These are phyloP conservation scores for Synergus umbraculus DNA, from an alignment of 2,888 invertebrate genomes.

Conservation along the genomic window DNA sequence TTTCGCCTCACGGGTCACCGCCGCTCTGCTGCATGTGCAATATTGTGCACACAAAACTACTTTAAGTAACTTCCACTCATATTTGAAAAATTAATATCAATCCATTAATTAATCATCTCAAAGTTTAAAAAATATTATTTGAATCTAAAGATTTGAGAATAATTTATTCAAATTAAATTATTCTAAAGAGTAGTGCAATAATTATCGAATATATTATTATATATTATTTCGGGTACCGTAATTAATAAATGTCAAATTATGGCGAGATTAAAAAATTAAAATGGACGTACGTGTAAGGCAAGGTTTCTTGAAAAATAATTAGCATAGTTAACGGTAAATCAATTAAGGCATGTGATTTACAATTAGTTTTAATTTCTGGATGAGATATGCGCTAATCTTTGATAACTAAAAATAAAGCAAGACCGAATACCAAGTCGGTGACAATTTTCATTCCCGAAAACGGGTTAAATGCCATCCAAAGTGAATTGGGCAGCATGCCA, in stretches of 20 bases:
- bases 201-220: background rate
- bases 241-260: background rate
- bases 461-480: constrained; percentile 27
- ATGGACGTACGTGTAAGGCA: background rate
- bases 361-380: background rate
- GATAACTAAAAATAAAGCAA: constrained; percentile 13
- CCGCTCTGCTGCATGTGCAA: background rate
- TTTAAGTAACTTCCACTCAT: background rate
- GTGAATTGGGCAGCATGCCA: constrained; percentile 24
- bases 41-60: background rate
- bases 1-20: background rate
- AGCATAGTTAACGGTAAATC: constrained; percentile 5
- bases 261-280: background rate
- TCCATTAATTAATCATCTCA: background rate
- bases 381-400: background rate
- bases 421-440: constrained; percentile 19
- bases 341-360: constrained; percentile 8
- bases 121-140: background rate
- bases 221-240: background rate
- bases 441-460: constrained; percentile 37
- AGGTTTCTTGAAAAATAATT: background rate
- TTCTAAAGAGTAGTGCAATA: background rate
- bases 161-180: background rate
- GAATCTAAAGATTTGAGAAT: background rate
- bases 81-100: background rate